These are phyloP conservation scores for Acanthochromis polyacanthus DNA, from an alignment of 2,113 vertebrate species.

Conservation along the genomic window DNA sequence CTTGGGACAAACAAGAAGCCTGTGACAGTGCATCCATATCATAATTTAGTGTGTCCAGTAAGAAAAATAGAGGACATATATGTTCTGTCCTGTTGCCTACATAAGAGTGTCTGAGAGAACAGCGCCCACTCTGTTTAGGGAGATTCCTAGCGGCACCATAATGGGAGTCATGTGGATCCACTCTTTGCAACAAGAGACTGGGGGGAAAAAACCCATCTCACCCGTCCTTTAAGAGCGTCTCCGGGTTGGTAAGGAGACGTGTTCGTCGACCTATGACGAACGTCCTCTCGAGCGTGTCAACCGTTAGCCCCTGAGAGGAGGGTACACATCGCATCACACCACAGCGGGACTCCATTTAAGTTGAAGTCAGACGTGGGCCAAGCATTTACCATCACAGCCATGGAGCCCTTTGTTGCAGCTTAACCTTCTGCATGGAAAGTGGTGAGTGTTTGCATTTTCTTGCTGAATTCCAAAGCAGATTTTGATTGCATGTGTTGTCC, in stretches of 20 bases:
- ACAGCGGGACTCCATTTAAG: background rate
- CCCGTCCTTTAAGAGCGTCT: background rate
- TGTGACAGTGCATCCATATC: no score
- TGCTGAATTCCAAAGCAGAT: no score
- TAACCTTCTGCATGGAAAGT: background rate
- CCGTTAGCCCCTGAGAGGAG: background rate
- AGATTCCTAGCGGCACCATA: conserved; percentile 35
- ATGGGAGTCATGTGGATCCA: conserved; percentile 75
- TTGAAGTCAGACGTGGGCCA: background rate
- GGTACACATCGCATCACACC: background rate
- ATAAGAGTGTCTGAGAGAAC: background rate
- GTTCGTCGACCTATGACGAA: background rate
- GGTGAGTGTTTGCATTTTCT: conserved; percentile 33
- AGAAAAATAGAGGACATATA: background rate
- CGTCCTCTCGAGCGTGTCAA: background rate
- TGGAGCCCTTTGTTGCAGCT: background rate
- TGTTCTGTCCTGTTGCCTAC: background rate
- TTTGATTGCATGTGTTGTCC: background rate
- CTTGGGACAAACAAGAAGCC: no score
- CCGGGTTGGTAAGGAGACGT: background rate
- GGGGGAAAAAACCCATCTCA: background rate
- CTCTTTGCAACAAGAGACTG: conserved; percentile 12
- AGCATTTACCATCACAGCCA: background rate
- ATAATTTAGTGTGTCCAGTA: background rate
- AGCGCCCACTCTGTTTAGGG: conserved; percentile 15